Evolutionary conservation across 2,888 invertebrate species (phyloP).

Genomic region (Phaedon cochleariae): DNA sequence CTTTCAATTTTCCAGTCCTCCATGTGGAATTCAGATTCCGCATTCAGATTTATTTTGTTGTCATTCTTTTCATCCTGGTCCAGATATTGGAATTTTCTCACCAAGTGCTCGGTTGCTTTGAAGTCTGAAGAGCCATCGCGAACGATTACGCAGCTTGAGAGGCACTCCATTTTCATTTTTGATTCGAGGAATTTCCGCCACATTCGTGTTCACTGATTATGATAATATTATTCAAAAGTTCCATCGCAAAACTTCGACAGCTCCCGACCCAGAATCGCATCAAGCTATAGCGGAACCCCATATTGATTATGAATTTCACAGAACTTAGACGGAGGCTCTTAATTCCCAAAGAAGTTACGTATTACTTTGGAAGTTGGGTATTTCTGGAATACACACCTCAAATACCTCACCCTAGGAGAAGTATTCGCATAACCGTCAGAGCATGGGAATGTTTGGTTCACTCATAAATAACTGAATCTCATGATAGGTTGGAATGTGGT

Average conservation of each 20-base stretch:
- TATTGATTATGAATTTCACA: background rate
- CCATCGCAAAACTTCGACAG: background rate
- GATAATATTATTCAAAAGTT: constrained; percentile 1
- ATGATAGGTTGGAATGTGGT: too few species aligned
- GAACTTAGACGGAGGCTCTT: background rate
- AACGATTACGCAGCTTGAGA: background rate
- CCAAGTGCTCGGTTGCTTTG: background rate
- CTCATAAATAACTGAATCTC: too few species aligned
- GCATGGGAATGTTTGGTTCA: background rate
- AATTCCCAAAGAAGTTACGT: background rate
- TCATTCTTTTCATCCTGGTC: background rate
- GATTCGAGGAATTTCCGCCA: background rate
- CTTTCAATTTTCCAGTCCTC: too few species aligned
- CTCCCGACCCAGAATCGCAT: background rate
- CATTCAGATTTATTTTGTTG: background rate
- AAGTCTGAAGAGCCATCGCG: background rate
- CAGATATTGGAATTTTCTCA: background rate
- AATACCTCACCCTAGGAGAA: background rate
- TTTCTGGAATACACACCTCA: background rate
- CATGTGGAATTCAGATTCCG: too few species aligned
- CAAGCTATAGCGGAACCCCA: background rate
- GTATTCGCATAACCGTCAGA: background rate
- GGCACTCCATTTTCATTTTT: background rate
- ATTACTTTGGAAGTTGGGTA: background rate
- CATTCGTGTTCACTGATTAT: background rate